Percentiles rank a stretch among this genome's conserved stretches.
phyloP scores from a whole-genome alignment of 2,113 vertebrate genomes.

The Struthidea cinerea region DNA sequence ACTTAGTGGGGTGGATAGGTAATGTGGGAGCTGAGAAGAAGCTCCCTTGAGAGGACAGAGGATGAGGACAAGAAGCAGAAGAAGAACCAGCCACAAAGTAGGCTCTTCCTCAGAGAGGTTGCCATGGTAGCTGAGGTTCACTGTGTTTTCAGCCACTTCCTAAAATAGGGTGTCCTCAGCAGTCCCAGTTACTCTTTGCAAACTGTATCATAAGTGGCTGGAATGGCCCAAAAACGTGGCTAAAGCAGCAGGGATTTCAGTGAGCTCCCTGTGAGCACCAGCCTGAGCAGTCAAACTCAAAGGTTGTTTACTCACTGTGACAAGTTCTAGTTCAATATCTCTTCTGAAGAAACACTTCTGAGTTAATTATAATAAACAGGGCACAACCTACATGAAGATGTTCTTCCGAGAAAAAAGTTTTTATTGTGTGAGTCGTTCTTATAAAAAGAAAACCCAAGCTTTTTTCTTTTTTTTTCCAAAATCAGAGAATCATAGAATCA shows the following conservation, averaged over 20 bases:
- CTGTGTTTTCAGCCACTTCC: not conserved
- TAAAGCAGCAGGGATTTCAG: not conserved
- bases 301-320: not conserved
- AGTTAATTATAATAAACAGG: not conserved
- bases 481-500: not conserved
- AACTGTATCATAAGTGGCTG: not conserved
- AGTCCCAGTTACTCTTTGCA: not conserved
- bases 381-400: not conserved
- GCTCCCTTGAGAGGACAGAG: not conserved
- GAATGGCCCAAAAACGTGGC: not conserved
- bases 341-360: not conserved
- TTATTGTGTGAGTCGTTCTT: not conserved
- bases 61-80: slow-evolving; percentile 5
- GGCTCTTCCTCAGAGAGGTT: slow-evolving; percentile 14
- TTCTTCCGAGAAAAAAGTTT: not conserved
- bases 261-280: not conserved
- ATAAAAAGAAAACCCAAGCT: not conserved
- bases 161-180: not conserved
- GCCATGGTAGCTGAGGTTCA: not conserved
- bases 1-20: not conserved
- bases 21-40: not conserved
- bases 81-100: not conserved
- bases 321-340: not conserved
- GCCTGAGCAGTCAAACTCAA: not conserved
- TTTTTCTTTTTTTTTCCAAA: not conserved